phyloP scores from a whole-genome alignment of 2,888 invertebrate species.

The Troilus luridus region DNA sequence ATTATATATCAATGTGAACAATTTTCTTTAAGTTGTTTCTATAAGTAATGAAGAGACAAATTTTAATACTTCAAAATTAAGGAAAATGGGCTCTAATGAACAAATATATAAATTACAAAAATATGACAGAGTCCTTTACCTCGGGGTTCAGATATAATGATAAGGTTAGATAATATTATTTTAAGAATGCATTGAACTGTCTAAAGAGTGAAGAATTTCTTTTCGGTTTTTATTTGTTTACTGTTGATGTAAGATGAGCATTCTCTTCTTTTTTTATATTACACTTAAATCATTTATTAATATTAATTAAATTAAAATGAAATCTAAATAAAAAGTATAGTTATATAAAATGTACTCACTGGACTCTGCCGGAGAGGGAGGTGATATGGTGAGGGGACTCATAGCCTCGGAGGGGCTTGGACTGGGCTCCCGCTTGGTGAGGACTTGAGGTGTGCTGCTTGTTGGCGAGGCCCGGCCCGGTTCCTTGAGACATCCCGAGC shows the following conservation, averaged over 20 bases:
- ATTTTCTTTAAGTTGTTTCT: no score
- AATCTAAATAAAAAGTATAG: background rate
- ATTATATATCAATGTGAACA: no score
- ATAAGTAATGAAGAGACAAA: no score
- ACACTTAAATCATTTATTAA: background rate
- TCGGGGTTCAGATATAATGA: no score
- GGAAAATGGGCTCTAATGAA: no score
- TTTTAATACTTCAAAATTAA: no score
- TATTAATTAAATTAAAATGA: background rate
- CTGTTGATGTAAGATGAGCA: background rate
- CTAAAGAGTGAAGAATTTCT: no score
- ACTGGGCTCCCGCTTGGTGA: slow-evolving; percentile 88
- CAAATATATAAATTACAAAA: no score
- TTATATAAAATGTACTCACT: slow-evolving; percentile 75
- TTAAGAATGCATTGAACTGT: no score
- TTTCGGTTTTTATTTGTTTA: no score
- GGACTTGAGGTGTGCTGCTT: slow-evolving; percentile 70
- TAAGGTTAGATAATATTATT: no score
- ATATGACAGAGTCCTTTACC: no score
- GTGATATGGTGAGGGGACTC: slow-evolving; percentile 90
- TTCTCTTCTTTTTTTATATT: background rate
- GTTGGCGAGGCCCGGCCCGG: slow-evolving; percentile 67
- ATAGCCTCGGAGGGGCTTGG: slow-evolving; percentile 84
- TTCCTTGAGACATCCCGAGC: slow-evolving; percentile 60
- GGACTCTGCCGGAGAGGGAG: slow-evolving; percentile 91